Evolutionary conservation across 1,140 invertebrate species (phyloP), one percentile per base, ranked within the genome.

Genomic region (Calliphora vicina): DNA sequence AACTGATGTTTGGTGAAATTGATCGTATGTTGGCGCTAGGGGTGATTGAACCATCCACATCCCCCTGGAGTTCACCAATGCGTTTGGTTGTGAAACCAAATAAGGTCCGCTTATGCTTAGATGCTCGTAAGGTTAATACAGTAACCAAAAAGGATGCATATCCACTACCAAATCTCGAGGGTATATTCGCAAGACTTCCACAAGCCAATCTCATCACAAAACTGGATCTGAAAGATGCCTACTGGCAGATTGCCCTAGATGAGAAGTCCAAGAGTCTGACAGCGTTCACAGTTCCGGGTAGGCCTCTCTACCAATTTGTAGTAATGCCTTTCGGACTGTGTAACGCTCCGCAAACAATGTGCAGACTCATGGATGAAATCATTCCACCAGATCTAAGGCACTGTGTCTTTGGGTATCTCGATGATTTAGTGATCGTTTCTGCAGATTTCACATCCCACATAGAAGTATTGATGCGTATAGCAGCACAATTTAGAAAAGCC

Each of bases 211-310:
- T 83, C 15, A 85, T 83, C 2, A 45, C 87, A 45, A 87, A 87
- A 10, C 20, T 90, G 5, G 86, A 90, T 84, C 83, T 90, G 15
- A 89, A 87, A 84, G 85, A 87, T 45, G 88, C 86, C 0, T 91
- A 85, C 82, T 88, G 86, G 86, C 88, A 91, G 82, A 86, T 91
- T 17, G 85, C 85, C 0, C 26, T 92, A 1, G 84, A 81, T 1
- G 35, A 85, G 9, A 81, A 84, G 13, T 86, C 85, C 17, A 86
- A 84, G 76, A 84, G 87, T 67, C 91, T 91, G 72, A 93, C 91
- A 0, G 91, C 91, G 1, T 92, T 92, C 84, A 88, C 89, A 5
- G 91, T 91, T 2, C 87, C 85, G 29, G 87, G 88, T 27, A 85
- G 87, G 71, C 88, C n/a, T 87, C 10, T 84, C 90, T 91, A 84